A percentile compares a stretch with the other conserved stretches of the same genome.
Conservation (phyloP, 1,140 invertebrate species). For the Dendrolimus punctatus region DNA sequence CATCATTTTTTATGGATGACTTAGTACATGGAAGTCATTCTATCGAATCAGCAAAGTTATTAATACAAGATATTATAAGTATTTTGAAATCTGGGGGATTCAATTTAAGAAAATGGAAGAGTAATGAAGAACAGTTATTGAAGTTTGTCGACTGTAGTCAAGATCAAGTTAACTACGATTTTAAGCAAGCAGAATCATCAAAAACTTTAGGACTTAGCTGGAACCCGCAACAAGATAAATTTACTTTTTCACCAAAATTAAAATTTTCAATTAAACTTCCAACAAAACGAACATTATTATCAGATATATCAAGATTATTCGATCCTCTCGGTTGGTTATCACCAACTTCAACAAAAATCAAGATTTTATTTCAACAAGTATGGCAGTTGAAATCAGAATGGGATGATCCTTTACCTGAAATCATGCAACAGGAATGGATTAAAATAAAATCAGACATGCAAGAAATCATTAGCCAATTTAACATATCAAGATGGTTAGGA, state of each 20-base stretch:
- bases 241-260: constrained; percentile 23
- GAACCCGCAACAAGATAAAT: too few species aligned
- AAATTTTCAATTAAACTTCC: constrained; percentile 11
- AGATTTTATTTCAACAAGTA: too few species aligned
- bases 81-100: constrained; percentile 29
- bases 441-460: constrained; percentile 11
- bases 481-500: constrained; percentile 13
- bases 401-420: too few species aligned
- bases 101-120: constrained; percentile 46
- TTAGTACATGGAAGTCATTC: constrained; percentile 29
- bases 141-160: not conserved
- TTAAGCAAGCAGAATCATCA: constrained; percentile 13
- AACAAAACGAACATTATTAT: not conserved
- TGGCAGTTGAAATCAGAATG: too few species aligned
- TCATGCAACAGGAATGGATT: too few species aligned
- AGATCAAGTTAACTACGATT: constrained; percentile 6
- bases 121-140: constrained; percentile 28
- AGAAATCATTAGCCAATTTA: constrained; percentile 9
- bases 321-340: constrained; percentile 2
- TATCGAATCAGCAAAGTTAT: constrained; percentile 22
- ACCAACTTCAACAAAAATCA: not conserved
- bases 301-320: not conserved
- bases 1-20: constrained; percentile 53
- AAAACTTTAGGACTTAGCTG: constrained; percentile 33
- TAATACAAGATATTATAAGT: constrained; percentile 15